Percentiles rank a stretch among this genome's conserved stretches.
phyloP scores from a whole-genome alignment of 2,797 vertebrate genomes.

The Epinephelus awoara region DNA sequence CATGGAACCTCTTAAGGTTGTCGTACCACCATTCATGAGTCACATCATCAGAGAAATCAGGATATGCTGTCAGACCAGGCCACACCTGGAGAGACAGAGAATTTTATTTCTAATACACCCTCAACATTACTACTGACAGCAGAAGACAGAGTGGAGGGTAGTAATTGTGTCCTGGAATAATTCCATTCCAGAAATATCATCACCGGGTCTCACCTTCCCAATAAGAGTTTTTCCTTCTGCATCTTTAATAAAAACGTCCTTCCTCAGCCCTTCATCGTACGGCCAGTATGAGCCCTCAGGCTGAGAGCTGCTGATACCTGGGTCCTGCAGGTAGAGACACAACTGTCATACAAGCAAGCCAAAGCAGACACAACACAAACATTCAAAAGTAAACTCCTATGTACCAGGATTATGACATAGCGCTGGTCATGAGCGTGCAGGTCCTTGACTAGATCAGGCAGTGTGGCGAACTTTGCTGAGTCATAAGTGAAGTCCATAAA shows the following conservation, averaged over 20 bases:
- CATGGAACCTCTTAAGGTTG: slow-evolving; percentile 87
- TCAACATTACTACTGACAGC: not conserved
- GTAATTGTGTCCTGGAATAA: not conserved
- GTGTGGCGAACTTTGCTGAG: slow-evolving; percentile 81
- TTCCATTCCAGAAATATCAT: too few relatives aligned
- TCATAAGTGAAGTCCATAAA: slow-evolving; percentile 90
- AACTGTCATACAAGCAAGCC: not conserved
- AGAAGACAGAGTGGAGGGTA: not conserved
- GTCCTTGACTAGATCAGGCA: slow-evolving; percentile 90
- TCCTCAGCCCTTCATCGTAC: slow-evolving; percentile 89
- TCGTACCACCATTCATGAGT: slow-evolving; percentile 92
- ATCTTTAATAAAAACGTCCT: slow-evolving; percentile 89
- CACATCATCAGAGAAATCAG: slow-evolving; percentile 89
- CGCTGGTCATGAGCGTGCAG: slow-evolving; percentile 89
- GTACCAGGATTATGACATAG: slow-evolving; percentile 93
- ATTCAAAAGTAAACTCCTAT: not conserved
- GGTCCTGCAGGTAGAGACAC: slow-evolving; percentile 84
- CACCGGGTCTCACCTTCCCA: slow-evolving; percentile 84
- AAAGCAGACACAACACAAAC: not conserved
- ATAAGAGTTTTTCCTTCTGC: slow-evolving; percentile 86
- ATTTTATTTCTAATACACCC: not conserved
- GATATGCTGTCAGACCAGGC: slow-evolving; percentile 91
- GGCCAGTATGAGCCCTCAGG: slow-evolving; percentile 89
- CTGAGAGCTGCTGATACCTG: slow-evolving; percentile 90
- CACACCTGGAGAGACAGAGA: slow-evolving; percentile 85